These are phyloP conservation scores for Pogonomyrmex californicus DNA, from an alignment of 1,140 invertebrate genomes.

Conservation along the genomic window DNA sequence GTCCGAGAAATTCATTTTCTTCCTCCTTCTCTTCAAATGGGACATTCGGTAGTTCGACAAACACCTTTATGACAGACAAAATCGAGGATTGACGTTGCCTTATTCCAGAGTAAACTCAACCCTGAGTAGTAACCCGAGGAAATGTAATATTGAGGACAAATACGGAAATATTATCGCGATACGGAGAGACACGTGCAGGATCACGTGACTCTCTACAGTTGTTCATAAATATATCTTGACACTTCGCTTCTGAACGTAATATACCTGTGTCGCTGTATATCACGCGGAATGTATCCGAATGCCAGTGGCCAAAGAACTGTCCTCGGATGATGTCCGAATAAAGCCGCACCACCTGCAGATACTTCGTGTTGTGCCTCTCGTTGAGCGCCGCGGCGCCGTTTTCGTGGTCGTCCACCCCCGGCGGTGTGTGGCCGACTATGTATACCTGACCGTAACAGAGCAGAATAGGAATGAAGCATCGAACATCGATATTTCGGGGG, in stretches of 20 bases:
- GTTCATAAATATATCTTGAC: not conserved
- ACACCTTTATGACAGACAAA: not conserved
- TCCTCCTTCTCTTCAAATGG: not conserved
- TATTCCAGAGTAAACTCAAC: too few species aligned
- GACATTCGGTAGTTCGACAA: not conserved
- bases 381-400: slow-evolving; percentile 89
- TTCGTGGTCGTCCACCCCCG: slow-evolving; percentile 94
- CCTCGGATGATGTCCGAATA: slow-evolving; percentile 94
- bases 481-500: slow-evolving; percentile 51
- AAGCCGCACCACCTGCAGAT: slow-evolving; percentile 91
- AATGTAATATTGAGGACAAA: slow-evolving; percentile 12
- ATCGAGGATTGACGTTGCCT: not conserved
- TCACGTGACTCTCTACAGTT: too few species aligned
- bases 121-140: not conserved
- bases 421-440: slow-evolving; percentile 95
- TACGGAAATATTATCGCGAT: not conserved
- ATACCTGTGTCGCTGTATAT: slow-evolving; percentile 92
- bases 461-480: slow-evolving; percentile 42
- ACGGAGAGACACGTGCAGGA: too few species aligned
- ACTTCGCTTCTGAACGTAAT: slow-evolving; percentile 24
- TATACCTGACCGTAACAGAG: slow-evolving; percentile 90
- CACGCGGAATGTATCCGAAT: slow-evolving; percentile 95
- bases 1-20: not conserved
- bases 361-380: slow-evolving; percentile 90
- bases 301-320: slow-evolving; percentile 97